Evolutionary conservation across 1,140 invertebrate species (phyloP).

Genomic region (Drosophila obscura): DNA sequence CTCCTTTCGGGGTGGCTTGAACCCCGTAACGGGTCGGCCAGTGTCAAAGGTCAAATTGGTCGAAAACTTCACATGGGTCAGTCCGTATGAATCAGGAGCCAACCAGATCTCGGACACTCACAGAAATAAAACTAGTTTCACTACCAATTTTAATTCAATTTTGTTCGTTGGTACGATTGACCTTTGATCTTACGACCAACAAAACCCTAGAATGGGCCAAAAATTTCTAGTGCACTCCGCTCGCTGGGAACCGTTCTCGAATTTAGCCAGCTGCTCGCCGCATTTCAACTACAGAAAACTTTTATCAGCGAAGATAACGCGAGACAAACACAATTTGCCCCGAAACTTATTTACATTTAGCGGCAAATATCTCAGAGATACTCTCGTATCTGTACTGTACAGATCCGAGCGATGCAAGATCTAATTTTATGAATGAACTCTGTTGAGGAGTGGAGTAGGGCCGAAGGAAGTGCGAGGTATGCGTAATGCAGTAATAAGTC

Average conservation of each 20-base stretch:
- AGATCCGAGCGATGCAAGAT: slow-evolving; percentile 40
- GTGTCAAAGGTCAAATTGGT: slow-evolving; percentile 77
- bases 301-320: slow-evolving; percentile 59
- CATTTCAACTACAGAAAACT: slow-evolving; percentile 25
- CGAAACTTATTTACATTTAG: slow-evolving; percentile 67
- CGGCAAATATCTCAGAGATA: slow-evolving; percentile 58
- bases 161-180: slow-evolving; percentile 53
- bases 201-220: slow-evolving; percentile 57
- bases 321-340: slow-evolving; percentile 53
- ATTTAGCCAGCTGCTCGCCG: slow-evolving; percentile 23
- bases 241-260: slow-evolving; percentile 59
- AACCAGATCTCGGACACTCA: slow-evolving; percentile 40
- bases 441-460: slow-evolving; percentile 9
- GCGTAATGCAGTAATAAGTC: slow-evolving; percentile 81
- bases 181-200: slow-evolving; percentile 74
- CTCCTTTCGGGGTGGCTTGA: slow-evolving; percentile 54
- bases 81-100: slow-evolving; percentile 28
- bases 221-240: slow-evolving; percentile 21
- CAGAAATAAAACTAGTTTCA: slow-evolving; percentile 58
- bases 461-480: slow-evolving; percentile 73
- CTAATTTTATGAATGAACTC: slow-evolving; percentile 78
- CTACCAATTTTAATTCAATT: slow-evolving; percentile 56
- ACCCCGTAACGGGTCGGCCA: slow-evolving; percentile 31
- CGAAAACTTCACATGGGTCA: slow-evolving; percentile 82
- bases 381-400: not conserved